Percentiles rank a stretch among this genome's conserved stretches.
Conservation (phyloP, 2,888 invertebrate species). For the Dromius quadrimaculatus region DNA sequence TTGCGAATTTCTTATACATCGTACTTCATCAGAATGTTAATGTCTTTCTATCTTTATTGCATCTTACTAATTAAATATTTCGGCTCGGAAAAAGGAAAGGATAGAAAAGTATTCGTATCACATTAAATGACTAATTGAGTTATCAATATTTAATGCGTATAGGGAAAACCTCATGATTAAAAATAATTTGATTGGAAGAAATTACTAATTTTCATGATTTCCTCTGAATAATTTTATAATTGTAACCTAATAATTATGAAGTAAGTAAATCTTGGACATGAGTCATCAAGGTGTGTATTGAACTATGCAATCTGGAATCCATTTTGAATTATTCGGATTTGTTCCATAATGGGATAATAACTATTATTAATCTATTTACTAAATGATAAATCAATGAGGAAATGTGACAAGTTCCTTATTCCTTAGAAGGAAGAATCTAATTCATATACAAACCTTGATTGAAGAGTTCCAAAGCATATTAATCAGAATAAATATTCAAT, state of each 20-base stretch:
- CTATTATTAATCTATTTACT: conserved; percentile 13
- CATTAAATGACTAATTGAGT: background rate
- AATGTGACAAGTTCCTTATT: conserved; percentile 6
- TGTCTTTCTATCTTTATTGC: background rate
- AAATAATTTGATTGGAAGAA: too few species aligned
- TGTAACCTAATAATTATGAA: conserved; percentile 2
- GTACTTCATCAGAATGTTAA: background rate
- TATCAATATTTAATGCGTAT: background rate
- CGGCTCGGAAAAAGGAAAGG: too few species aligned
- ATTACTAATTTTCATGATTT: conserved; percentile 18
- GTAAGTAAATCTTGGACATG: background rate
- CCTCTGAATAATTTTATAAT: conserved; percentile 17
- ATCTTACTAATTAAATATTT: too few species aligned
- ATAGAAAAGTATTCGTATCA: too few species aligned
- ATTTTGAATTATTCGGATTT: background rate
- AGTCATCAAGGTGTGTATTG: conserved; percentile 13
- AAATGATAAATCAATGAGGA: background rate
- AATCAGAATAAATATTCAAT: too few species aligned
- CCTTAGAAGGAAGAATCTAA: conserved; percentile 5
- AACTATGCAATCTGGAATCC: conserved; percentile 1
- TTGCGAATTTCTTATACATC: background rate
- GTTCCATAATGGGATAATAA: background rate
- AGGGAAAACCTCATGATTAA: background rate
- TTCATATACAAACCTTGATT: conserved; percentile 11
- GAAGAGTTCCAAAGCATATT: too few species aligned